A percentile compares a stretch with the other conserved stretches of the same genome.
Evolutionary conservation across 2,888 invertebrate species (phyloP).

Genomic region (Plagodis pulveraria): DNA sequence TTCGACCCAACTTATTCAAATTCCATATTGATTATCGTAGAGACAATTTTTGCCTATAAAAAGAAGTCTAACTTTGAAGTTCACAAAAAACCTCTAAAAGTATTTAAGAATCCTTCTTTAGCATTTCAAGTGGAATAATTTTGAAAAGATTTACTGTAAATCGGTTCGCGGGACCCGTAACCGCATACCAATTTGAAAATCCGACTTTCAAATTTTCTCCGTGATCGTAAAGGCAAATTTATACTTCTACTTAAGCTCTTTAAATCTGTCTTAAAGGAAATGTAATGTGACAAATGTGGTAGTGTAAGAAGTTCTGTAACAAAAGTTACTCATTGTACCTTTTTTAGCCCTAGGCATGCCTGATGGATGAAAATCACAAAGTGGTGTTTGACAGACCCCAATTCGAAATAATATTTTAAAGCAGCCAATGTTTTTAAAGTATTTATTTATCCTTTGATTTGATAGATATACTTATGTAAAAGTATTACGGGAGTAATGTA

Average conservation of each 20-base stretch:
- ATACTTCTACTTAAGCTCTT: slow-evolving; percentile 45
- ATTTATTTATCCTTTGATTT: too few relatives aligned
- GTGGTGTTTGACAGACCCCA: too few relatives aligned
- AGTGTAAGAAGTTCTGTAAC: neutral
- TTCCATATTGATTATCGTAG: too few relatives aligned
- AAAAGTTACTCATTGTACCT: too few relatives aligned
- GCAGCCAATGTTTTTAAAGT: too few relatives aligned
- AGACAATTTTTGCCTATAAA: neutral
- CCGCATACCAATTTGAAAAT: slow-evolving; percentile 49
- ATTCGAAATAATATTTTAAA: too few relatives aligned
- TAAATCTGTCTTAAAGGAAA: slow-evolving; percentile 34
- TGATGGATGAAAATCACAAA: too few relatives aligned
- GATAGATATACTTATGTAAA: too few relatives aligned
- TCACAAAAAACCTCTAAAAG: slow-evolving; percentile 7
- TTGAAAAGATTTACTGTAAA: slow-evolving; percentile 31
- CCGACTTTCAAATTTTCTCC: slow-evolving; percentile 48
- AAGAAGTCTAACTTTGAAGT: slow-evolving; percentile 6
- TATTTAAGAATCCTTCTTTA: slow-evolving; percentile 16
- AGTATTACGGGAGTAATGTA: too few relatives aligned
- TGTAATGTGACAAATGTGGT: slow-evolving; percentile 20
- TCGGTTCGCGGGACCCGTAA: slow-evolving; percentile 34
- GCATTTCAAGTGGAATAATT: slow-evolving; percentile 27
- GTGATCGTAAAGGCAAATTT: slow-evolving; percentile 51
- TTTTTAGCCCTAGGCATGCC: too few relatives aligned
- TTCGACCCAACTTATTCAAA: too few relatives aligned